Base-by-base conservation (phyloP, 1,140 invertebrate species). In the Lepidotrigona ventralis region DNA sequence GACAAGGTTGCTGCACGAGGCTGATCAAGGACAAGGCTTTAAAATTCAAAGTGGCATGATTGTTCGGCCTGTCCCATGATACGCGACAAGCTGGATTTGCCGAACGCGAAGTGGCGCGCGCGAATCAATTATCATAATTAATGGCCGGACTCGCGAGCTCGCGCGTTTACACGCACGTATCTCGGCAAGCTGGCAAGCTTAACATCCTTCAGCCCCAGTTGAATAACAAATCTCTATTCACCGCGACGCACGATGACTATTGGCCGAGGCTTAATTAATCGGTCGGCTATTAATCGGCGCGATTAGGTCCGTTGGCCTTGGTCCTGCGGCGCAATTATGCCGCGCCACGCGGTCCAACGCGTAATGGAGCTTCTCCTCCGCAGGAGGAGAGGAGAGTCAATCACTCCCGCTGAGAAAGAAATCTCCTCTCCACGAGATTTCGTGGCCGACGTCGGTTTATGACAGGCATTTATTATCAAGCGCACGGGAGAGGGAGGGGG, bases 101-200 rank as follows among this genome's bases (percentile, higher is more conserved):
- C 54, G 78, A 84, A 72, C 58, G 60, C 54, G 53, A 33, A 39
- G 39, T 5, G 39, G 39, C 1, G 17, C 46, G 72, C 76, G 79
- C 80, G 77, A 81, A 88, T 88, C 74, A 81, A 89, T 89, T 86
- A 89, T 88, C 85, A 86, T 89, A 88, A 89, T 89, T 89, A 86
- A 86, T 81, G 85, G 56, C 53, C 21, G 29, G 73, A 83, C 74
- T 83, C 60, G 54, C 46, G 80, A 79, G 75, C 64, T 82, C 69
- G 77, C 82, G 79, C 75, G 75, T 71, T 68, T 82, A 58, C 81
- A 79, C 85, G 81, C 54, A 46, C 79, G 71, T 80, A 80, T 46
- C 39, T 46, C 63, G 26, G 26, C 63, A 14, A 54, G 75, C 19
- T 60, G 51, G n/a, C 1, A 66, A 26, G 73, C 68, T 78, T 54